These are phyloP conservation scores for Cyprinus carpio DNA, from an alignment of 2,113 vertebrate genomes.

Conservation along the genomic window DNA sequence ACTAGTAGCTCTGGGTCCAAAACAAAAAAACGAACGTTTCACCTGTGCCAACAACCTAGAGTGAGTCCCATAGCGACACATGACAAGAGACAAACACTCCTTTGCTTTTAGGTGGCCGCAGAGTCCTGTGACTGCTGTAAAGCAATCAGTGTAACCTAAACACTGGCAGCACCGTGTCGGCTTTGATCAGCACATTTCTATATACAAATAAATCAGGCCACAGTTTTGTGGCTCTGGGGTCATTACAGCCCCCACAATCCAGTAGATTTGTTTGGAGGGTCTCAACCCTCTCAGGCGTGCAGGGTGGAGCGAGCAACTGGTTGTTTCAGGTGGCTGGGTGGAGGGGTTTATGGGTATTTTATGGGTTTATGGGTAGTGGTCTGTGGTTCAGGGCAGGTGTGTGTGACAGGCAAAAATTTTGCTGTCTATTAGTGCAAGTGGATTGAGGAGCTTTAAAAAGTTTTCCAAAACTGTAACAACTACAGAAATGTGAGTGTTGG, in stretches of 20 bases:
- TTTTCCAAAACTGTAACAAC: neutral
- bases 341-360: constrained; percentile 45
- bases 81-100: constrained; percentile 25
- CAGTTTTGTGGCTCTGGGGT: neutral
- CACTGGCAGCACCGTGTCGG: constrained; percentile 9
- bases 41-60: constrained; percentile 16
- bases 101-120: neutral
- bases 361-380: constrained; percentile 33
- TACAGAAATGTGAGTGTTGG: neutral
- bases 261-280: constrained; percentile 6
- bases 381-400: neutral
- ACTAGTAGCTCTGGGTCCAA: neutral
- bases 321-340: constrained; percentile 70
- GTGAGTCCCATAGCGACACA: neutral
- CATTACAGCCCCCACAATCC: constrained; percentile 11
- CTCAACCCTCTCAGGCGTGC: neutral
- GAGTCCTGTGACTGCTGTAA: neutral
- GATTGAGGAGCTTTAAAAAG: neutral
- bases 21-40: neutral
- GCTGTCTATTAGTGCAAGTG: constrained; percentile 48
- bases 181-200: constrained; percentile 16
- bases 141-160: constrained; percentile 19
- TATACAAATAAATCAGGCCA: constrained; percentile 28
- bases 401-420: neutral
- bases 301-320: constrained; percentile 53